Evolutionary conservation across 1,140 invertebrate genomes (phyloP), one percentile per base, ranked within the genome.

Genomic region (Drosophila guanche): DNA sequence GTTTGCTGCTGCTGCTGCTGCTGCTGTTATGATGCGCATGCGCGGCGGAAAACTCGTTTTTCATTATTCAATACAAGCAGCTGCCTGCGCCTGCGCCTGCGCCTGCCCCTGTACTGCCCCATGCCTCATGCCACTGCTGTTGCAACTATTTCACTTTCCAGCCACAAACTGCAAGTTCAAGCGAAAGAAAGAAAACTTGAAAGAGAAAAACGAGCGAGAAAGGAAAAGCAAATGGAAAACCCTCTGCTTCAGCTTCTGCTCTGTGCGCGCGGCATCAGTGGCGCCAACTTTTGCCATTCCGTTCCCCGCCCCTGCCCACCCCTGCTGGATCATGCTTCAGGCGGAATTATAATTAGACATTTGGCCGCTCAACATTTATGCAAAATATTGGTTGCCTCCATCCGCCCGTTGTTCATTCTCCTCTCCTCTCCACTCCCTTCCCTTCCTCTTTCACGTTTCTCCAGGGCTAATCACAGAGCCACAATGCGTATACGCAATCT

Each of bases 401-500:
- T 46, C 10, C 7, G 4, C 29, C 55, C 29, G 14, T 12, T 37
- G 50, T n/a, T 14, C 8, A 2, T 10, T 25, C 4, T 5, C 22
- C 20, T 25, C 5, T 5, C 16, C 10, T 5, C 37, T 14, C 14
- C n/a, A n/a, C n/a, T n/a, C n/a, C n/a, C 5, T 41, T 47, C 22
- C 7, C 23, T 41, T 14, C 20, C 14, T 33, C 12, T 46, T 16
- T 41, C 6, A 16, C 10, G 14, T 10, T 14, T 4, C n/a, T 14
- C 4, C 10, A 42, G 12, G 5, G 48, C 10, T 86, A 85, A 85
- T 85, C 71, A 86, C 69, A 86, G 63, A 25, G 68, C 60, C 33
- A 86, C 81, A 60, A 60, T 85, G 81, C 81, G 81, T 85, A 85
- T 85, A 81, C 81, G 67, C 81, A 85, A 86, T 85, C 60, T 85